Conservation (phyloP, 2,888 invertebrate species). For the Lithophane leautieri region DNA sequence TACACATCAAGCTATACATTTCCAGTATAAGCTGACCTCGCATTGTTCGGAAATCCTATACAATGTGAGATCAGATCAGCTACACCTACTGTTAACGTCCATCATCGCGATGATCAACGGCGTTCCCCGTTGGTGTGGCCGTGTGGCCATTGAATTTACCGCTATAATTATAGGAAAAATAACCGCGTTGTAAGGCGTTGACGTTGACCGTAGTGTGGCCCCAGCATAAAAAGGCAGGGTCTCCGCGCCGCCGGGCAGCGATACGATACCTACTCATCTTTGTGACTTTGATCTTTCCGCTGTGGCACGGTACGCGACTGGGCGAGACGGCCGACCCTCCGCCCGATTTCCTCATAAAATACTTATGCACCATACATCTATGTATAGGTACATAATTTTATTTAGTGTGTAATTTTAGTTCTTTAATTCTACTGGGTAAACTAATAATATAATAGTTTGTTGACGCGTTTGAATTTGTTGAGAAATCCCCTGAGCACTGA, state of each 20-base stretch:
- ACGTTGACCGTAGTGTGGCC: too few relatives aligned
- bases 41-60: too few relatives aligned
- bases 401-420: constrained; percentile 5
- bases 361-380: neutral
- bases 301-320: constrained; percentile 63
- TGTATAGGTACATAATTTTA: neutral
- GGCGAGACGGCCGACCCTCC: constrained; percentile 1
- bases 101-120: too few relatives aligned
- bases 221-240: constrained; percentile 10
- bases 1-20: too few relatives aligned
- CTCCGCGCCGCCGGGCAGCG: constrained; percentile 69
- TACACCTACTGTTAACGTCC: too few relatives aligned
- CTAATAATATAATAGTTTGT: neutral
- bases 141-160: too few relatives aligned
- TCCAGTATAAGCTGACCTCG: too few relatives aligned
- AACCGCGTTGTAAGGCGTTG: too few relatives aligned
- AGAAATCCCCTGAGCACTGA: neutral
- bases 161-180: too few relatives aligned
- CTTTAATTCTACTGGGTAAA: neutral
- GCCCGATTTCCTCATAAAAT: constrained; percentile 8
- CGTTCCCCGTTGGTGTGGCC: too few relatives aligned
- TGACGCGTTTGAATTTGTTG: neutral
- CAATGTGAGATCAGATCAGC: too few relatives aligned
- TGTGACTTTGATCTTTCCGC: constrained; percentile 83
- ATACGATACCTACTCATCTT: constrained; percentile 83